phyloP scores from a whole-genome alignment of 1,140 invertebrate genomes.

The Cydia amplana region DNA sequence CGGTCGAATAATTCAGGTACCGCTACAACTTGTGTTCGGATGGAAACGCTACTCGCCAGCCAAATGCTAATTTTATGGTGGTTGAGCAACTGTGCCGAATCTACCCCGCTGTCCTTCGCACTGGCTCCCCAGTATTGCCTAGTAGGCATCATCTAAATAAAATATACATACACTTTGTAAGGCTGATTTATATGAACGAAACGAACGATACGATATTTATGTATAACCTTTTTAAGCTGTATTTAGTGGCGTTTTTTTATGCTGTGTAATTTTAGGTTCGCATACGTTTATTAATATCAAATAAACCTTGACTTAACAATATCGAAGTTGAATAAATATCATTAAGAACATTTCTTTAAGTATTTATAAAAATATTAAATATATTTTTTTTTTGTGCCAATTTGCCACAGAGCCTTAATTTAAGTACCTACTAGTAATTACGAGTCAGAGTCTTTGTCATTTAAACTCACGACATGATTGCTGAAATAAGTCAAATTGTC shows the following conservation, averaged over 20 bases:
- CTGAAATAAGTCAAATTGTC: background rate
- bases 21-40: slow-evolving; percentile 61
- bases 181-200: slow-evolving; percentile 34
- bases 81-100: slow-evolving; percentile 77
- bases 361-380: too few relatives aligned
- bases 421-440: too few relatives aligned
- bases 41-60: slow-evolving; percentile 72
- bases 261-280: too few relatives aligned
- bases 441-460: too few relatives aligned
- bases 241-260: too few relatives aligned
- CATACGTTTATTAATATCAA: too few relatives aligned
- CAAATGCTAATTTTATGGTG: slow-evolving; percentile 81
- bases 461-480: background rate
- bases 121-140: slow-evolving; percentile 54
- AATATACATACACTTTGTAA: slow-evolving; percentile 35
- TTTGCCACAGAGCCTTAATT: too few relatives aligned
- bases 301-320: too few relatives aligned
- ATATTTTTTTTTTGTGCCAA: too few relatives aligned
- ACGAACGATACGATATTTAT: slow-evolving; percentile 13
- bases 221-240: slow-evolving; percentile 38
- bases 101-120: slow-evolving; percentile 64
- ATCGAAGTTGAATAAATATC: too few relatives aligned
- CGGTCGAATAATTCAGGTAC: slow-evolving; percentile 72
- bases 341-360: too few relatives aligned
- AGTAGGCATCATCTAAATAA: slow-evolving; percentile 67